Percentiles rank a stretch among this genome's conserved stretches.
Evolutionary conservation across 2,888 invertebrate genomes (phyloP).

Genomic region (Bombylius discolor): DNA sequence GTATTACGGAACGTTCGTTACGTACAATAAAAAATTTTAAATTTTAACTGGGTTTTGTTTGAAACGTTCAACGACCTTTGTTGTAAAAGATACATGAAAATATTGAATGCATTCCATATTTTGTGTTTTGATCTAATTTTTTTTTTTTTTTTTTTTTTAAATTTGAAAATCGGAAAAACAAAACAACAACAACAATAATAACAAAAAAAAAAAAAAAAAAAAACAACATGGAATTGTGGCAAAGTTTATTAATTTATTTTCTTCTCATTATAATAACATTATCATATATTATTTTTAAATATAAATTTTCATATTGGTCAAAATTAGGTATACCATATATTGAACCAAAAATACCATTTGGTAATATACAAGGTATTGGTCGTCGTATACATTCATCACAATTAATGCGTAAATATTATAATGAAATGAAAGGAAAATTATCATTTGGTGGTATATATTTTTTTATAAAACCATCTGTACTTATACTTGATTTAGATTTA

Average conservation of each 20-base stretch:
- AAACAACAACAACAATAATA: too few species aligned
- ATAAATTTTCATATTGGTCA: constrained; percentile 17
- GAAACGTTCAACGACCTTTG: too few species aligned
- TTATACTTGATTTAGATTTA: constrained; percentile 17
- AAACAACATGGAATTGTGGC: neutral
- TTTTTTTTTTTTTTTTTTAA: too few species aligned
- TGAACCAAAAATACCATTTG: constrained; percentile 17
- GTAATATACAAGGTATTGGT: constrained; percentile 17
- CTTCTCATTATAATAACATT: neutral
- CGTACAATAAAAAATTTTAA: too few species aligned
- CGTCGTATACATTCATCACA: constrained; percentile 2
- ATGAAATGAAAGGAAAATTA: constrained; percentile 7
- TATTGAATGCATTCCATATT: too few species aligned
- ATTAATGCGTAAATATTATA: constrained; percentile 6
- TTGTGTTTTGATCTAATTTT: too few species aligned
- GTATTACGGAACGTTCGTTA: too few species aligned
- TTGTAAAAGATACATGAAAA: too few species aligned
- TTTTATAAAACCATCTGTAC: constrained; percentile 9
- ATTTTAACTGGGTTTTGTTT: too few species aligned
- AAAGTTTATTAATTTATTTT: neutral
- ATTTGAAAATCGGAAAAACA: too few species aligned
- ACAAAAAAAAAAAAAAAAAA: too few species aligned
- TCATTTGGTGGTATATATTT: constrained; percentile 12
- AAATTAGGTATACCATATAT: constrained; percentile 20
- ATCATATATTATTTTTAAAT: neutral